A percentile compares a stretch with the other conserved stretches of the same genome.
phyloP scores from a whole-genome alignment of 2,888 invertebrate genomes.

The Carpatolechia fugitivella region DNA sequence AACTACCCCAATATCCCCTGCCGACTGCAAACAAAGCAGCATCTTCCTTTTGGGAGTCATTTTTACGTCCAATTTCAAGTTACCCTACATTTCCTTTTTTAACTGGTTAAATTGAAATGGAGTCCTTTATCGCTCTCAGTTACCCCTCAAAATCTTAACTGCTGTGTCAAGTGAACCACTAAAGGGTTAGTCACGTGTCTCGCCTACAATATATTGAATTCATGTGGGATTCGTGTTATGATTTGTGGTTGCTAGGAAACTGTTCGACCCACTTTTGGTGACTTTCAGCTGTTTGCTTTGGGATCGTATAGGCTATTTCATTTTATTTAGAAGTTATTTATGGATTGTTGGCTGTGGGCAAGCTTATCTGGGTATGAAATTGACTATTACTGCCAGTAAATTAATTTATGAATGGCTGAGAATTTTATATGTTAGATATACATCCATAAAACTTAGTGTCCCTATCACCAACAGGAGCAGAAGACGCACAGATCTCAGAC shows the following conservation, averaged over 20 bases:
- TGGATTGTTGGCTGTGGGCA: constrained; percentile 18
- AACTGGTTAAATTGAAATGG: background rate
- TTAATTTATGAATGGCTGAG: constrained; percentile 51
- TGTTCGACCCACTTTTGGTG: constrained; percentile 44
- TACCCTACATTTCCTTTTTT: constrained; percentile 18
- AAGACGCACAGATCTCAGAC: too few species aligned
- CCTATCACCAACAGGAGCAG: too few species aligned
- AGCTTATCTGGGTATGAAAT: constrained; percentile 37
- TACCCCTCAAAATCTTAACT: constrained; percentile 22
- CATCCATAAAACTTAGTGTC: too few species aligned
- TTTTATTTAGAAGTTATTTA: constrained; percentile 40
- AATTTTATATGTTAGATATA: too few species aligned
- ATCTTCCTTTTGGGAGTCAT: background rate
- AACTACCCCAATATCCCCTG: constrained; percentile 33
- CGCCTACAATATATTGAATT: constrained; percentile 32
- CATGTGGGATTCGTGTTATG: constrained; percentile 44
- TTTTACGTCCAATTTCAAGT: constrained; percentile 20
- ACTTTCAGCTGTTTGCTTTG: constrained; percentile 38
- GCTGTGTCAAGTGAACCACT: constrained; percentile 24
- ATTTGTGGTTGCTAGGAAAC: constrained; percentile 44
- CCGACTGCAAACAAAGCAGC: too few species aligned
- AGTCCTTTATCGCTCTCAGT: background rate
- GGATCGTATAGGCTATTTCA: constrained; percentile 30
- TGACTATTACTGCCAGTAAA: constrained; percentile 56
- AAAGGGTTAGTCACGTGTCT: constrained; percentile 35